Evolutionary conservation across 2,888 invertebrate genomes (phyloP).

Genomic region (Tubulanus polymorphus): DNA sequence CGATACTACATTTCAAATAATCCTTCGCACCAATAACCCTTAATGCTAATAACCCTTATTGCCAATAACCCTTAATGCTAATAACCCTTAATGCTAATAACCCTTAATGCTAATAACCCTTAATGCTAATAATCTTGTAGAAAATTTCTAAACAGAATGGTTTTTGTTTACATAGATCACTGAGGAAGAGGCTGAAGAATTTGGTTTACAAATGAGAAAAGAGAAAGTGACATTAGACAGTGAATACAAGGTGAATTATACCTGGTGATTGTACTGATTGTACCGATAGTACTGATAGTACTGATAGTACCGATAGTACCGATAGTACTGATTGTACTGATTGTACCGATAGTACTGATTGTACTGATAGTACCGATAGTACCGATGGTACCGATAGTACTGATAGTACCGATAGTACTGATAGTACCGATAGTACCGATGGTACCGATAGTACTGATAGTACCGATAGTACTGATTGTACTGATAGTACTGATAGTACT

Average conservation of each 20-base stretch:
- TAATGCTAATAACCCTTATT: too few relatives aligned
- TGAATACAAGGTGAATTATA: conserved; percentile 4
- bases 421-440: background rate
- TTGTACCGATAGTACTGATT: conserved; percentile 45
- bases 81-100: too few relatives aligned
- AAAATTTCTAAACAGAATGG: too few relatives aligned
- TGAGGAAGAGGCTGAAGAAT: conserved; percentile 5
- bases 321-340: conserved; percentile 14
- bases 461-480: background rate
- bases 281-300: conserved; percentile 13
- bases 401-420: background rate
- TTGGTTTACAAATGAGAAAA: conserved; percentile 7
- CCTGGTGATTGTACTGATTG: conserved; percentile 2
- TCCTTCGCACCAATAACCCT: background rate
- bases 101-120: too few relatives aligned
- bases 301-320: conserved; percentile 16
- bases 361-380: conserved; percentile 25
- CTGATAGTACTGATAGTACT: background rate
- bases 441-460: background rate
- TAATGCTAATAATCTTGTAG: too few relatives aligned
- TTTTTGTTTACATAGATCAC: too few relatives aligned
- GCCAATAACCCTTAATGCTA: too few relatives aligned
- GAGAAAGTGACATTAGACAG: conserved; percentile 5
- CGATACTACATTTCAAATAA: background rate
- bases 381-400: background rate